These are phyloP conservation scores for Masnerella sp. DNA, from an alignment of 2,888 invertebrate genomes.

Conservation along the genomic window DNA sequence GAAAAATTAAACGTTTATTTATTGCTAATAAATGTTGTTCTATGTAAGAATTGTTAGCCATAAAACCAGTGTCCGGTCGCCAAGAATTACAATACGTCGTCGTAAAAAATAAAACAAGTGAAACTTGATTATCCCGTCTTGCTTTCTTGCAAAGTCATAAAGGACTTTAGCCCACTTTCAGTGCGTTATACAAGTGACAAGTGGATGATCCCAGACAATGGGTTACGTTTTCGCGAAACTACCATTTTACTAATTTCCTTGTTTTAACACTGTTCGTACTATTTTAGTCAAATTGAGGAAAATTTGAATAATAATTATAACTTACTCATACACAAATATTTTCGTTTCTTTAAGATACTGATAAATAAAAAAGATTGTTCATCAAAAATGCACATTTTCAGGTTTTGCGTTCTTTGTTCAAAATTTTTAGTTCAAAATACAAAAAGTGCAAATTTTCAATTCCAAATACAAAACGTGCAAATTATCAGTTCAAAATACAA, in stretches of 20 bases:
- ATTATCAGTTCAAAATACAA: too few species aligned
- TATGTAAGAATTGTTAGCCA: too few species aligned
- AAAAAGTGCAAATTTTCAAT: too few species aligned
- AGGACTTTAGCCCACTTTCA: conserved; percentile 37
- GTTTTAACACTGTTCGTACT: neutral
- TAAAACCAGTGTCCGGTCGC: conserved; percentile 16
- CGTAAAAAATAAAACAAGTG: conserved; percentile 38
- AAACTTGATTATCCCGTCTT: conserved; percentile 38
- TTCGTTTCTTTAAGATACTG: too few species aligned
- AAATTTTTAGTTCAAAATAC: too few species aligned
- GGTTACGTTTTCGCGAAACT: conserved; percentile 18
- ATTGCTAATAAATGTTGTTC: neutral
- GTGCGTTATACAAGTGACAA: conserved; percentile 25
- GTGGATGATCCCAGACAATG: conserved; percentile 24
- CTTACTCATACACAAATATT: too few species aligned
- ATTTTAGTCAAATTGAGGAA: too few species aligned
- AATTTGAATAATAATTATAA: too few species aligned
- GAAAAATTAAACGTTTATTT: neutral
- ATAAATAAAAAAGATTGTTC: too few species aligned
- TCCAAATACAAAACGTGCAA: too few species aligned
- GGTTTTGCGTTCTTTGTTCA: too few species aligned
- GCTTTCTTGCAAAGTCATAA: conserved; percentile 31
- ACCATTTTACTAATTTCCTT: neutral
- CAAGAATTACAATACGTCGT: conserved; percentile 11
- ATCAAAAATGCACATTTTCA: too few species aligned